Percentiles rank a stretch among this genome's conserved stretches.
Evolutionary conservation across 2,113 vertebrate species (phyloP).

Genomic region (Platichthys flesus): DNA sequence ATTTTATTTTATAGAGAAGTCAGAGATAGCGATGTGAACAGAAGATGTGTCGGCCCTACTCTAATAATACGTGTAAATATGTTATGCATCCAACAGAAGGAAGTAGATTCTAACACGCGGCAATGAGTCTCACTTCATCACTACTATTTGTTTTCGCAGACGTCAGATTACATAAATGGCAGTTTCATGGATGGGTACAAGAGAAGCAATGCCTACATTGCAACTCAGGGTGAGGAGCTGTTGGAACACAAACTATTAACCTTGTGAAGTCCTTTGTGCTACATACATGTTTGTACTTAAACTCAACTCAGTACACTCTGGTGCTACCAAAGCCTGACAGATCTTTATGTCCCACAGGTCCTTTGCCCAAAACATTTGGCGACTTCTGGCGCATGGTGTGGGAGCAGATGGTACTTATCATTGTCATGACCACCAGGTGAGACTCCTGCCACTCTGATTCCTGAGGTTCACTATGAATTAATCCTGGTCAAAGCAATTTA

Average conservation of each 20-base stretch:
- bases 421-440: conserved; percentile 87
- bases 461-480: neutral
- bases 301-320: neutral
- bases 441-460: conserved; percentile 10
- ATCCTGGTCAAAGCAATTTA: neutral
- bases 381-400: conserved; percentile 88
- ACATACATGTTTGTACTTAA: neutral
- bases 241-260: neutral
- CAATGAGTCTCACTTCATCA: neutral
- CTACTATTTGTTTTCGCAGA: conserved; percentile 71
- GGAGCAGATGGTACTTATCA: conserved; percentile 86
- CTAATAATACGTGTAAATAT: no score
- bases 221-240: conserved; percentile 82
- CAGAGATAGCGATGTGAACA: no score
- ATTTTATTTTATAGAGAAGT: no score
- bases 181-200: conserved; percentile 88
- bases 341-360: conserved; percentile 72
- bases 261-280: neutral
- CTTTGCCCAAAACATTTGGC: conserved; percentile 85
- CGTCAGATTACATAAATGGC: conserved; percentile 86
- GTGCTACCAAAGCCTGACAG: neutral
- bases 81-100: neutral
- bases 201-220: conserved; percentile 81
- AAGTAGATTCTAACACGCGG: neutral
- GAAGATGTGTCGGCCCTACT: no score